These are phyloP conservation scores for Chaitophorus viminalis DNA, from an alignment of 2,888 invertebrate species.

Conservation along the genomic window DNA sequence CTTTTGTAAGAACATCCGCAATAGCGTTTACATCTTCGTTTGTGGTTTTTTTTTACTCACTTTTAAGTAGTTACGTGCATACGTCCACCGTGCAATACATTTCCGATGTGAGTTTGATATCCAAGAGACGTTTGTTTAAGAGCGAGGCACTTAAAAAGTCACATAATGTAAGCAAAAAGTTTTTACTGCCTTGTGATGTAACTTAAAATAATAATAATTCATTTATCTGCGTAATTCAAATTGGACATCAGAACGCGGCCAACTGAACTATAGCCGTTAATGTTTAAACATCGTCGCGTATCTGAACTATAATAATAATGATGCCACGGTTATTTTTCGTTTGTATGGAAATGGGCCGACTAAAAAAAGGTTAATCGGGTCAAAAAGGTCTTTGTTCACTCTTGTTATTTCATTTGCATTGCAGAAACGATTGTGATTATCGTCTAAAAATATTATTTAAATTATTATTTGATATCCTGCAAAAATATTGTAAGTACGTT, in stretches of 20 bases:
- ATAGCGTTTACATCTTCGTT: neutral
- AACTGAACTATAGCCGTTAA: neutral
- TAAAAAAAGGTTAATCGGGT: neutral
- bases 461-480: no score
- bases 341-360: neutral
- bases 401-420: neutral
- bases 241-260: neutral
- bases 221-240: neutral
- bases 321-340: neutral
- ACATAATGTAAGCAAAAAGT: neutral
- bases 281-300: neutral
- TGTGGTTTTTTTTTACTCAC: neutral
- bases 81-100: neutral
- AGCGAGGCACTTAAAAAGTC: neutral
- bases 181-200: neutral
- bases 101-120: neutral
- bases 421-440: neutral
- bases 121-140: neutral
- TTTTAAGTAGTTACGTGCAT: neutral
- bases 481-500: no score
- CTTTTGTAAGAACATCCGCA: neutral
- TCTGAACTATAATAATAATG: neutral
- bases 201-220: neutral
- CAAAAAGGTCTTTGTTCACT: neutral
- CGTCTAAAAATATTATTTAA: no score